These are phyloP conservation scores for Leucoraja ocellata DNA, from an alignment of 2,797 vertebrate genomes.

Conservation along the genomic window DNA sequence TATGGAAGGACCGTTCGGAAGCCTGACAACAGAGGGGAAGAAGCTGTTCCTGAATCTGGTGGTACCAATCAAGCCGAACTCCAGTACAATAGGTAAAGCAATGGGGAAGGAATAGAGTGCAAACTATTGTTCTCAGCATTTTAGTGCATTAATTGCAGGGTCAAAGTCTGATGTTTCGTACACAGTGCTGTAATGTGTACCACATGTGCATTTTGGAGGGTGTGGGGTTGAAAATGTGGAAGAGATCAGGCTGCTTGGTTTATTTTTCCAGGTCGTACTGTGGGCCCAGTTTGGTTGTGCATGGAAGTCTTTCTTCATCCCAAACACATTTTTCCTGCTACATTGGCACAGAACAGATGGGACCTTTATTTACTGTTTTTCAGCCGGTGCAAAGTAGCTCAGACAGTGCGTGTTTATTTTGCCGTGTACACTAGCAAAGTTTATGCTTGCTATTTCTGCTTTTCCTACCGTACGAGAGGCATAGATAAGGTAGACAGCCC, in stretches of 20 bases:
- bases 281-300: conserved; percentile 33
- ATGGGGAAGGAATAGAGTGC: no score
- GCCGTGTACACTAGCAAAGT: not conserved
- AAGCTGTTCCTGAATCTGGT: no score
- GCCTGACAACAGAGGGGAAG: no score
- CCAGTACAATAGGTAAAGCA: no score
- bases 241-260: conserved; percentile 18
- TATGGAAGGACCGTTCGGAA: no score
- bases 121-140: no score
- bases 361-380: conserved; percentile 42
- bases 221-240: conserved; percentile 14
- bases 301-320: conserved; percentile 32
- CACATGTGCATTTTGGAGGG: conserved; percentile 13
- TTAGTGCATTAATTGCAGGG: no score
- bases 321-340: conserved; percentile 16
- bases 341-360: conserved; percentile 29
- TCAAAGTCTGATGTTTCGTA: not conserved
- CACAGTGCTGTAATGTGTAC: not conserved
- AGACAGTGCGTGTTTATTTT: conserved; percentile 19
- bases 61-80: no score
- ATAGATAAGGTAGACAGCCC: no score
- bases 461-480: not conserved
- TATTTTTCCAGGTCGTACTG: conserved; percentile 37
- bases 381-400: not conserved
- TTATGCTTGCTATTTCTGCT: conserved; percentile 19